phyloP scores from a whole-genome alignment of 1,140 invertebrate species.

The Adoxophyes honmai region DNA sequence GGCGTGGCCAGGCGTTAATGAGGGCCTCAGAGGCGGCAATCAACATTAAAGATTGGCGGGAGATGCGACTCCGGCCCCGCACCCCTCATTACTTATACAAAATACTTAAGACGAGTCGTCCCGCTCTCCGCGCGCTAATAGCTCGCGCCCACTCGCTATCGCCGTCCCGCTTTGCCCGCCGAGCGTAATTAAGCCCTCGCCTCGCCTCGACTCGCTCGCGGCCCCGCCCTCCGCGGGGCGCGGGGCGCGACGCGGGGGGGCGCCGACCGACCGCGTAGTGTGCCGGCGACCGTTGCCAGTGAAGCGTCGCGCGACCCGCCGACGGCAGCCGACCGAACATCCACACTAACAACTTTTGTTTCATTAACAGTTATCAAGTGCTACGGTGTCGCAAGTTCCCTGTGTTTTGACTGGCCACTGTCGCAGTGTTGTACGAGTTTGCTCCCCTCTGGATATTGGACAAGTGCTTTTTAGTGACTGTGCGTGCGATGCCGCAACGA shows the following conservation, averaged over 20 bases:
- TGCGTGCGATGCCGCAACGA: conserved; percentile 67
- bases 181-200: conserved; percentile 69
- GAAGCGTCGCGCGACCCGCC: conserved; percentile 50
- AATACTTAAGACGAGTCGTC: conserved; percentile 75
- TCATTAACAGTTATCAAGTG: conserved; percentile 58
- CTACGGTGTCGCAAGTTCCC: conserved; percentile 59
- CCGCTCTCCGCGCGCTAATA: conserved; percentile 71
- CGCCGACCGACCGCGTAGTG: conserved; percentile 58
- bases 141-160: conserved; percentile 71
- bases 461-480: conserved; percentile 64
- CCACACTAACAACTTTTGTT: conserved; percentile 55
- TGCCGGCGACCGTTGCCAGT: conserved; percentile 67
- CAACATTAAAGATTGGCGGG: conserved; percentile 76
- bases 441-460: conserved; percentile 53
- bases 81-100: conserved; percentile 75
- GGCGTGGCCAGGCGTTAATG: conserved; percentile 71
- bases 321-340: conserved; percentile 47
- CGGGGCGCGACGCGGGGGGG: conserved; percentile 39
- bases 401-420: conserved; percentile 63
- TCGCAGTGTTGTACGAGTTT: conserved; percentile 52
- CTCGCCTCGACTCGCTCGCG: conserved; percentile 58
- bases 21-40: conserved; percentile 70
- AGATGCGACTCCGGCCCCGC: conserved; percentile 60
- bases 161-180: conserved; percentile 65
- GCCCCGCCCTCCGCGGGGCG: conserved; percentile 52